Evolutionary conservation across 2,888 invertebrate genomes (phyloP).

Genomic region (Synergus japonicus): DNA sequence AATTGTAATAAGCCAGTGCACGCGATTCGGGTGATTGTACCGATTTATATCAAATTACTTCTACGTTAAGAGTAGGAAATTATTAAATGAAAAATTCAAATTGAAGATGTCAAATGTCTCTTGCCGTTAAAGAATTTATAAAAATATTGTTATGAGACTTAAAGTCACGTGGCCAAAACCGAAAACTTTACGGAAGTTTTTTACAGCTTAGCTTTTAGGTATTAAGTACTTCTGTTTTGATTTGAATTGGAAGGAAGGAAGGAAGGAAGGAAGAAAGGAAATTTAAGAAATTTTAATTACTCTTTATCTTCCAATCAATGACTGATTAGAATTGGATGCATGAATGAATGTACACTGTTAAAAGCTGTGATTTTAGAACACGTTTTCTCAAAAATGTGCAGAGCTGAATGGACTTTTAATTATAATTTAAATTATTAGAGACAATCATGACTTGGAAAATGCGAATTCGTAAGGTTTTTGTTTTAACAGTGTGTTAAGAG

Average conservation of each 20-base stretch:
- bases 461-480: slow-evolving; percentile 28
- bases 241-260: background rate
- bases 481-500: slow-evolving; percentile 34
- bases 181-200: slow-evolving; percentile 7
- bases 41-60: slow-evolving; percentile 8
- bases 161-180: slow-evolving; percentile 2
- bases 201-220: slow-evolving; percentile 9
- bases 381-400: slow-evolving; percentile 8
- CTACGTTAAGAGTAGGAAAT: background rate
- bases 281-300: background rate
- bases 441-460: slow-evolving; percentile 32
- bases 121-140: slow-evolving; percentile 19
- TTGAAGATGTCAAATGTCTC: slow-evolving; percentile 8
- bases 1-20: slow-evolving; percentile 31
- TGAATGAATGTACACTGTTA: slow-evolving; percentile 39
- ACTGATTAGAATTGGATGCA: slow-evolving; percentile 1
- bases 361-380: slow-evolving; percentile 36
- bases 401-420: slow-evolving; percentile 20
- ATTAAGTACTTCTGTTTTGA: background rate
- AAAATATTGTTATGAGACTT: slow-evolving; percentile 13
- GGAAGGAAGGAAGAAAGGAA: background rate
- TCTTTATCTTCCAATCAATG: slow-evolving; percentile 38
- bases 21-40: slow-evolving; percentile 23
- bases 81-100: background rate
- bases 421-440: slow-evolving; percentile 41